These are phyloP conservation scores for Iselma pallidipennis DNA, from an alignment of 2,888 invertebrate species.

Conservation along the genomic window DNA sequence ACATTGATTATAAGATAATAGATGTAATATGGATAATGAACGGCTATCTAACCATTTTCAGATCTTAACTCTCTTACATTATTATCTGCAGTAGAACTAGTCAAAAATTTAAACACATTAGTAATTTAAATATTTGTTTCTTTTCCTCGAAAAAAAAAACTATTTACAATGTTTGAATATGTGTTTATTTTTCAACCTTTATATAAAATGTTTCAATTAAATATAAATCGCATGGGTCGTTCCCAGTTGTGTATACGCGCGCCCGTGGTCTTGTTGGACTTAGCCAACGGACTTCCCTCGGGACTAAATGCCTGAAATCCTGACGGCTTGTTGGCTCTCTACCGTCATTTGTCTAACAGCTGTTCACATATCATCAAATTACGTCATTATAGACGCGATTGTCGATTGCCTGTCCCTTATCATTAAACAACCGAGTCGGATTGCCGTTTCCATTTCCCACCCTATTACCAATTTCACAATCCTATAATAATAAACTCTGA, in stretches of 20 bases:
- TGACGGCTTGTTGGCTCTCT: slow-evolving; percentile 52
- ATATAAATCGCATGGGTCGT: slow-evolving; percentile 5
- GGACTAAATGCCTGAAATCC: slow-evolving; percentile 45
- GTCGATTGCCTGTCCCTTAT: slow-evolving; percentile 44
- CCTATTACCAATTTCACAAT: background rate
- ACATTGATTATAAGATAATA: no score
- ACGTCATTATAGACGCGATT: slow-evolving; percentile 54
- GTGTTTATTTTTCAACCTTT: background rate
- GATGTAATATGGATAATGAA: no score
- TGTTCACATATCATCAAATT: slow-evolving; percentile 59
- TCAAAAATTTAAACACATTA: no score
- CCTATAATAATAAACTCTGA: background rate
- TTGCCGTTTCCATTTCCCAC: slow-evolving; percentile 6
- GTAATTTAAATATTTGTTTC: background rate
- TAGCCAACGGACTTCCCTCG: slow-evolving; percentile 33
- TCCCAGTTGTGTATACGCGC: background rate
- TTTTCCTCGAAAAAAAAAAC: background rate
- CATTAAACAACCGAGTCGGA: slow-evolving; percentile 19
- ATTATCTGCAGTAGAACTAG: no score
- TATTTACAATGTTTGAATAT: background rate
- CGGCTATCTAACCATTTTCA: no score
- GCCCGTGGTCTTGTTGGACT: slow-evolving; percentile 5
- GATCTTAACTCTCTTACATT: no score
- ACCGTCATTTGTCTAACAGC: slow-evolving; percentile 57
- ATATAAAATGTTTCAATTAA: slow-evolving; percentile 7